Base-by-base conservation (phyloP, 1,140 invertebrate genomes). In the Campoletis sonorensis region DNA sequence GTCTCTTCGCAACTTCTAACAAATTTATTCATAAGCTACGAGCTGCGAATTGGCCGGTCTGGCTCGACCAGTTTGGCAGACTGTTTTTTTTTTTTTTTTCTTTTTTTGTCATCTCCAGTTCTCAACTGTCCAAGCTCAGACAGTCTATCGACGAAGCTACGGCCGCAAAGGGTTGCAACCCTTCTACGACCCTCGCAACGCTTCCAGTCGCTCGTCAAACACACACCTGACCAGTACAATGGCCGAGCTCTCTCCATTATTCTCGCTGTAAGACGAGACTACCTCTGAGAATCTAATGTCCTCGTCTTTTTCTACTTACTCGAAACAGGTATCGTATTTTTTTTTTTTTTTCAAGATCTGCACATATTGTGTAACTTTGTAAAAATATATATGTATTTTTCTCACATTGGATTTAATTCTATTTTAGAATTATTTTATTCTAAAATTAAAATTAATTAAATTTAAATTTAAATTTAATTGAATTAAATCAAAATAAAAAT, bases 1-100 rank as follows among this genome's bases (percentile, higher is more conserved):
- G 21, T 5, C 15, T 30, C 58, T 58, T 58, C n/a, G 27, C 45
- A 54, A 76, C 3, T 76, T 76, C 27, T 76, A 49, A 10, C 26
- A 26, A 51, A 76, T 76, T 76, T 76, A 76, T 76, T 76, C 72
- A 76, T 76, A 51, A 76, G 72, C 18, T 45, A 45, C 40, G 40
- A 54, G 54, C 16, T 18, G 15, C 23, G 18, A 23, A 51, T 51
- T 13, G 11, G 23, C 21, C 0, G 30, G n/a, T 45, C 4, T 2
- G 4, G 16, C 13, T 58, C 3, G 21, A 23, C 54, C 54, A 58
- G 54, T 76, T 76, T 11, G 37, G 33, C 15, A 33, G 16, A 76
- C 16, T 54, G 4, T 54, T 1, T 15, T 67, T 27, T 67, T 26
- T 26, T 13, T 27, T 27, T n/a, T n/a, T n/a, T n/a, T n/a, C n/a